Percentiles rank a stretch among this genome's conserved stretches.
phyloP scores from a whole-genome alignment of 2,888 invertebrate species.

The Ennomos fuscantarius region DNA sequence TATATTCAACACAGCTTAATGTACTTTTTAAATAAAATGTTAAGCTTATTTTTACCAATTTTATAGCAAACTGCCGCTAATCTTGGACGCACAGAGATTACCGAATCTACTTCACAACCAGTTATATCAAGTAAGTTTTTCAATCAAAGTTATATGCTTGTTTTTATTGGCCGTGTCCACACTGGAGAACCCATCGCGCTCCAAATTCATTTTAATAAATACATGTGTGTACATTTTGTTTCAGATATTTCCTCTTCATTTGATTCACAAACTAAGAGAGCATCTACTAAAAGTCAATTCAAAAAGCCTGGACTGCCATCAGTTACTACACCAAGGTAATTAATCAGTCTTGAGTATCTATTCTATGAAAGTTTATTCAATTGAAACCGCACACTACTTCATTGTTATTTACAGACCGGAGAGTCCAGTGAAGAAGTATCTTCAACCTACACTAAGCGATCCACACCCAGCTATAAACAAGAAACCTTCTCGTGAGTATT shows the following conservation, averaged over 20 bases:
- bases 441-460: constrained; percentile 93
- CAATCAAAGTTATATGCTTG: neutral
- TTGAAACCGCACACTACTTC: too few species aligned
- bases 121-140: constrained; percentile 72
- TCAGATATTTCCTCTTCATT: constrained; percentile 72
- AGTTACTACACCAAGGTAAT: constrained; percentile 71
- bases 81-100: constrained; percentile 71
- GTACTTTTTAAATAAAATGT: too few species aligned
- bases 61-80: constrained; percentile 62
- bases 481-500: constrained; percentile 85
- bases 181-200: too few species aligned
- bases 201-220: neutral
- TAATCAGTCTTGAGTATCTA: too few species aligned
- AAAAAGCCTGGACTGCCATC: constrained; percentile 73
- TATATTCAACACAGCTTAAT: neutral
- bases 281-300: constrained; percentile 72
- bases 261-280: constrained; percentile 71
- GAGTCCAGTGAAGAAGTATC: constrained; percentile 91
- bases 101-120: constrained; percentile 77
- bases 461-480: constrained; percentile 86
- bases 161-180: too few species aligned
- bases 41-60: neutral
- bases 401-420: constrained; percentile 86
- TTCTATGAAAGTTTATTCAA: too few species aligned
- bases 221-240: constrained; percentile 10